Base-by-base conservation (phyloP, 2,797 vertebrate genomes). In the Falco berigora region DNA sequence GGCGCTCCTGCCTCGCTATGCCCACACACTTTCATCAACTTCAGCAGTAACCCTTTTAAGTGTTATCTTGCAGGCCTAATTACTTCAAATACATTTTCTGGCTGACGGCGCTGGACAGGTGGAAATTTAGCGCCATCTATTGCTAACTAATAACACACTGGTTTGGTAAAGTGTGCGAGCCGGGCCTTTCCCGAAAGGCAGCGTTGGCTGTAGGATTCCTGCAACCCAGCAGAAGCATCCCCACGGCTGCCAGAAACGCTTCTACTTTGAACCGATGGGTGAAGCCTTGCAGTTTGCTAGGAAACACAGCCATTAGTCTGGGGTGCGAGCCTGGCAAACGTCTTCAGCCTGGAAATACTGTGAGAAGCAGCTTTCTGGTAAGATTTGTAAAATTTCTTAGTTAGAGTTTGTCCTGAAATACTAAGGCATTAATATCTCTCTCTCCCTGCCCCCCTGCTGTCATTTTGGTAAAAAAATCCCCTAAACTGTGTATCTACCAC, bases 71-170 rank as follows among this genome's bases (percentile, higher is more conserved):
- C 86, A 96, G 93, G 88, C 93, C 96, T 97, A 97, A 97, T 98
- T 96, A 96, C 97, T 97, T 97, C 91, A 94, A 96, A 96, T 77
- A 89, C 88, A 88, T 86, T 81, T 92, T 55, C 94, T 88, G 78
- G 67, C 71, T 90, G 94, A 78, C 32, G n/a, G 64, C 14, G 6
- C n/a, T 10, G 58, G 92, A 97, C 98, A 91, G 59, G 59, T 97
- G 97, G 97, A 90, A 95, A 93, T 93, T 94, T 96, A 98, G 98
- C 97, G 96, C 98, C 98, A 98, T 98, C 98, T 98, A 97, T 97
- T 97, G 98, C 95, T 94, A 68, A 28, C 89, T 91, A 91, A 80
- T 83, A 72, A 96, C 95, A 98, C 84, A 72, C 61, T 66, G 55
- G 7, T 42, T 59, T 12, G 53, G 23, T 25, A 47, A 56, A 50